Evolutionary conservation across 2,888 invertebrate species (phyloP).

Genomic region (Pomacea canaliculata): DNA sequence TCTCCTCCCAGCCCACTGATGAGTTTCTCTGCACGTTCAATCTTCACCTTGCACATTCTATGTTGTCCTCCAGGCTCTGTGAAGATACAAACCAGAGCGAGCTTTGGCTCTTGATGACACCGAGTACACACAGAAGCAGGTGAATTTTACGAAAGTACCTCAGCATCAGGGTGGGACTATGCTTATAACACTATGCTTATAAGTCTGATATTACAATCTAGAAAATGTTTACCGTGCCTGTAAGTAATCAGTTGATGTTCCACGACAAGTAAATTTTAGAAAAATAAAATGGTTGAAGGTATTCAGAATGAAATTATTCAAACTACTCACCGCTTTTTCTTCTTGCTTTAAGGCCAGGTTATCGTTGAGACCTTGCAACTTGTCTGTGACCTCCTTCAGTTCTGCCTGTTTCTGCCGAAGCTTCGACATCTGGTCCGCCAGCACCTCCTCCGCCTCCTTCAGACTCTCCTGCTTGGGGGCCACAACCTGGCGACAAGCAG

Average conservation of each 20-base stretch:
- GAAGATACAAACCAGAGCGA: not conserved
- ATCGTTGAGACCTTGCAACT: slow-evolving; percentile 61
- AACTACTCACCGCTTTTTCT: slow-evolving; percentile 59
- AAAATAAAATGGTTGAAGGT: too few relatives aligned
- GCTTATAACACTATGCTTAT: too few relatives aligned
- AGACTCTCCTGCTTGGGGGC: slow-evolving; percentile 67
- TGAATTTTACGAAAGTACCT: too few relatives aligned
- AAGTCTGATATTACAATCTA: too few relatives aligned
- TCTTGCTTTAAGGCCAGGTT: slow-evolving; percentile 62
- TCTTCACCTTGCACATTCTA: slow-evolving; percentile 68
- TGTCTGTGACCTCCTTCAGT: slow-evolving; percentile 63
- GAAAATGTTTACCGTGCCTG: too few relatives aligned
- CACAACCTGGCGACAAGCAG: slow-evolving; percentile 53
- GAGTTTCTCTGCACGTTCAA: slow-evolving; percentile 68
- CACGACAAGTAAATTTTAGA: too few relatives aligned
- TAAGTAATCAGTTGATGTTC: too few relatives aligned
- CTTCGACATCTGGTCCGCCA: slow-evolving; percentile 63
- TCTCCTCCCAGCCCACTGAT: slow-evolving; percentile 69
- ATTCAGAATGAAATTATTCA: too few relatives aligned
- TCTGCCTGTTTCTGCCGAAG: slow-evolving; percentile 64
- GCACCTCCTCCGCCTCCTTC: slow-evolving; percentile 55
- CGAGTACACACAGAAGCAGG: not conserved
- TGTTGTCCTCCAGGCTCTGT: slow-evolving; percentile 67
- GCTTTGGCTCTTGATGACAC: not conserved
- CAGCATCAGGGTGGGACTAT: too few relatives aligned